phyloP scores from a whole-genome alignment of 2,113 vertebrate genomes.

The Myiopsitta monachus region DNA sequence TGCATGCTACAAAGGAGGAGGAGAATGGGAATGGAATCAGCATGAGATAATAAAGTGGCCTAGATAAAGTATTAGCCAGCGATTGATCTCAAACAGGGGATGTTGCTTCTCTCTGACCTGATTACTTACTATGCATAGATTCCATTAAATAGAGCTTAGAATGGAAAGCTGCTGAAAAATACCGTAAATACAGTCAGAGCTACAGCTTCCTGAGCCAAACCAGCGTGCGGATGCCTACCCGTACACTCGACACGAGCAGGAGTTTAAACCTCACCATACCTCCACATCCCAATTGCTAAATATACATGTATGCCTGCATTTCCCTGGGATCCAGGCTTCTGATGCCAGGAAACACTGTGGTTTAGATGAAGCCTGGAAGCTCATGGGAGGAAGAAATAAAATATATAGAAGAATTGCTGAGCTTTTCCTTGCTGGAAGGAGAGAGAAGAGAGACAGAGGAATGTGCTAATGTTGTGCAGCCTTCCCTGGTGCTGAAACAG shows the following conservation, averaged over 20 bases:
- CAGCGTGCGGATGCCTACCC: neutral
- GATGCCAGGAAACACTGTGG: neutral
- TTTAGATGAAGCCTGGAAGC: neutral
- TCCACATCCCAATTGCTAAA: accelerated
- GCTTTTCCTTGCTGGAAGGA: neutral
- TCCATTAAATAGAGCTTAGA: constrained; percentile 86
- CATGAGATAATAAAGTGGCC: constrained; percentile 89
- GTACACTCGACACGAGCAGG: accelerated
- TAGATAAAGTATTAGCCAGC: constrained; percentile 84
- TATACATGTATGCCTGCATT: accelerated
- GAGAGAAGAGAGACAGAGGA: neutral
- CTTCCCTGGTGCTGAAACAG: neutral
- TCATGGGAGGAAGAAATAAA: accelerated
- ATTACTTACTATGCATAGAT: constrained; percentile 84
- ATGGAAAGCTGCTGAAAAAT: constrained; percentile 69
- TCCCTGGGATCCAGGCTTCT: neutral
- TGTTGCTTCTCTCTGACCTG: constrained; percentile 77
- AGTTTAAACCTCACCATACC: neutral
- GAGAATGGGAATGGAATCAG: constrained; percentile 77
- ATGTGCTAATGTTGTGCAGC: neutral
- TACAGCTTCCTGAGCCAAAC: neutral
- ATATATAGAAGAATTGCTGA: neutral
- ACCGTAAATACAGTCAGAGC: constrained; percentile 60
- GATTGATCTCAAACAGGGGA: constrained; percentile 85
- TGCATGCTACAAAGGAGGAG: constrained; percentile 75